These are phyloP conservation scores for Melanaphis sacchari DNA, from an alignment of 1,140 invertebrate genomes.

Conservation along the genomic window DNA sequence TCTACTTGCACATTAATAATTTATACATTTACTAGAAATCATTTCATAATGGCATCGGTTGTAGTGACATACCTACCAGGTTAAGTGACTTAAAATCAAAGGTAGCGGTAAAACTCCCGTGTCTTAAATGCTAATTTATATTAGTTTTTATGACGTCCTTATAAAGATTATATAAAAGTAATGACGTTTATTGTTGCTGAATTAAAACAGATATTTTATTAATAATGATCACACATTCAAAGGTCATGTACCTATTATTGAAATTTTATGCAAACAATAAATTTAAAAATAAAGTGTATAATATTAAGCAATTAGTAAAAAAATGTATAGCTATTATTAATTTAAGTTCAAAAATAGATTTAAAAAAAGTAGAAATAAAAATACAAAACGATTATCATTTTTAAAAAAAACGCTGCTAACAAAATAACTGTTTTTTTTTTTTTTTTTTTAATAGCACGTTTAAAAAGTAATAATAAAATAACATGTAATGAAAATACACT, in stretches of 20 bases:
- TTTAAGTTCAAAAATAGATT: too few species aligned
- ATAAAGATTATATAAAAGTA: too few species aligned
- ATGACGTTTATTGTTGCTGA: background rate
- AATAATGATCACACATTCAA: background rate
- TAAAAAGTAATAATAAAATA: too few species aligned
- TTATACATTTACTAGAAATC: background rate
- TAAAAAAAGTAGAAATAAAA: too few species aligned
- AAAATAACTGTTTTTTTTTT: too few species aligned
- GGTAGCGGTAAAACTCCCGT: background rate
- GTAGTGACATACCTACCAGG: background rate
- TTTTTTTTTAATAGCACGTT: too few species aligned
- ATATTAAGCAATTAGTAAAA: background rate
- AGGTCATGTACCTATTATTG: too few species aligned
- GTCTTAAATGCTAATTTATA: background rate
- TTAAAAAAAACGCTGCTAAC: too few species aligned
- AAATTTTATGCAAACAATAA: background rate
- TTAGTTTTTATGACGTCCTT: background rate
- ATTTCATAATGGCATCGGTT: background rate
- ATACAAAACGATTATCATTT: too few species aligned
- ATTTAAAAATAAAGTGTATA: background rate
- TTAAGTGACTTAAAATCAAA: background rate
- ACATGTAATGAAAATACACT: too few species aligned
- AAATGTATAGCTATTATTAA: too few species aligned
- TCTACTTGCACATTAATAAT: background rate
- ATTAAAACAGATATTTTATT: background rate